Base-by-base conservation (phyloP, 2,113 vertebrate species). In the Bos indicus region DNA sequence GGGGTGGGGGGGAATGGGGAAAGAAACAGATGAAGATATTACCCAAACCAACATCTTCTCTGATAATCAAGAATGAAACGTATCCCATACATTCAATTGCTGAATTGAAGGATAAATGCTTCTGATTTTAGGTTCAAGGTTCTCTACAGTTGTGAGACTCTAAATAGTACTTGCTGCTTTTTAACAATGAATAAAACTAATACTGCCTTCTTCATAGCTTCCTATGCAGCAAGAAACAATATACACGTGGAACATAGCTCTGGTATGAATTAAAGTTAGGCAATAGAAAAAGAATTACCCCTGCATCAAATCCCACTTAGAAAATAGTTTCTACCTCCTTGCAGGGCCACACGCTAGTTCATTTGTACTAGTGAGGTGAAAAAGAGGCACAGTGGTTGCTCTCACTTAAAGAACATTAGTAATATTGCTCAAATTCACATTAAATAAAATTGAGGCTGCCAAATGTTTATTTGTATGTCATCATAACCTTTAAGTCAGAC, bases 171-270 rank as follows among this genome's bases (percentile, higher is more conserved):
- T 16, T 74, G 26, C 16, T 60, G 62, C 33, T 88, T 95, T 88
- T 93, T 60, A 91, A 36, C 19, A 71, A 64, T 9, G 28, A 78
- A n/a, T 46, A 62, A 90, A 95, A 94, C 33, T 28, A 87, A 62
- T 7, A 51, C 14, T 67, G 60, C 62, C 87, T 91, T 94, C 81
- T 82, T 54, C 30, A 26, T 13, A 67, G 28, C 16, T 82, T 95
- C 51, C 25, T 93, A 26, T 30, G 40, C 16, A 11, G 59, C 30
- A 90, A 90, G 30, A 95, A 46, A 62, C 25, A 56, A 95, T 28
- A 40, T 2, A 30, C 2, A 46, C 4, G 15, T 36, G 43, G 90
- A 57, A 54, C 14, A 95, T 21, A 88, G 85, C 36, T 67, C 57
- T 43, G 36, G 33, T 48, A 21, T 56, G 60, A 57, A 56, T 60